A percentile compares a stretch with the other conserved stretches of the same genome.
phyloP scores from a whole-genome alignment of 2,888 invertebrate genomes.

The Platycnemis pennipes region DNA sequence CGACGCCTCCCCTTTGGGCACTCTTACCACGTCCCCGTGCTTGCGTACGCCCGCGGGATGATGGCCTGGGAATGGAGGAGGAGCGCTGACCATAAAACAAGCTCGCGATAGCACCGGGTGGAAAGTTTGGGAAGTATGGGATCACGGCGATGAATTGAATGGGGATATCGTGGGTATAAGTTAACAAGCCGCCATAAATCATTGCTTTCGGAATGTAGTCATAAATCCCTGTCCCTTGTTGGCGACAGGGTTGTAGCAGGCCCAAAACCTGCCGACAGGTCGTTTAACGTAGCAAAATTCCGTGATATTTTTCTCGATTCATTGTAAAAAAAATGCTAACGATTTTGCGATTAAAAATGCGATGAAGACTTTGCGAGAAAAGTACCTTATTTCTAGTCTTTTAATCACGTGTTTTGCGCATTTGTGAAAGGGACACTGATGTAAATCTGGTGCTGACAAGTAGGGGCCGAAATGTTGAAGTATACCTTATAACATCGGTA shows the following conservation, averaged over 20 bases:
- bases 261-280: too few species aligned
- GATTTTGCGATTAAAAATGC: too few species aligned
- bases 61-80: not conserved
- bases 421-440: too few species aligned
- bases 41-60: not conserved
- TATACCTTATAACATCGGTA: too few species aligned
- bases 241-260: not conserved
- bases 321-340: too few species aligned
- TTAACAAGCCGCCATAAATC: not conserved
- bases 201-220: not conserved
- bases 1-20: not conserved
- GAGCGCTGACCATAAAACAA: constrained; percentile 13
- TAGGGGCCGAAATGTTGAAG: too few species aligned
- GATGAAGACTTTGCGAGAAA: too few species aligned
- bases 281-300: too few species aligned
- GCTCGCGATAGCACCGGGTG: not conserved
- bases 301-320: too few species aligned
- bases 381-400: too few species aligned
- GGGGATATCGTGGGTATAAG: constrained; percentile 14
- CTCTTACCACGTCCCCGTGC: not conserved
- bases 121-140: constrained; percentile 22
- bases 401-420: too few species aligned
- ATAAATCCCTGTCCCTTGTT: not conserved
- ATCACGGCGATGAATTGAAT: not conserved
- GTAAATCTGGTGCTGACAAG: too few species aligned